Percentiles rank a stretch among this genome's conserved stretches.
These are phyloP conservation scores for Mystacornis crossleyi DNA, from an alignment of 2,113 vertebrate species.

Conservation along the genomic window DNA sequence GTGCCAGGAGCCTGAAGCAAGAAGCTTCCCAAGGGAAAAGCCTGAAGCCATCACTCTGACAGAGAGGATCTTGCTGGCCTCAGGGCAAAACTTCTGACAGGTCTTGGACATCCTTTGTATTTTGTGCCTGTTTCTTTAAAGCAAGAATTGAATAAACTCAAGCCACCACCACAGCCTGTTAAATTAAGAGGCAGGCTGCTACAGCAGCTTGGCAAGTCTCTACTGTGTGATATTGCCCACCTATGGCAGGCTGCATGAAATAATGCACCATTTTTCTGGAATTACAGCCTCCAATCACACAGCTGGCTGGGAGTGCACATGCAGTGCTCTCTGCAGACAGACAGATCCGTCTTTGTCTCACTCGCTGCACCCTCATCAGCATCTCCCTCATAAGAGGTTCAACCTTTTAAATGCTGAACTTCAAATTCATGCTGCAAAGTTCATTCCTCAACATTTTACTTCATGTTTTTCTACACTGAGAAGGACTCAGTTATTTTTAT, in stretches of 20 bases:
- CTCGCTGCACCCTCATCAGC: not conserved
- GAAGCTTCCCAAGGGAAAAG: not conserved
- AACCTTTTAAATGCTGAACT: not conserved
- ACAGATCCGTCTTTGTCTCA: not conserved
- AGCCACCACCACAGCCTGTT: not conserved
- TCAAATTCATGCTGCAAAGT: not conserved
- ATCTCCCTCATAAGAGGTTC: not conserved
- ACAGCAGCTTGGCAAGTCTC: not conserved
- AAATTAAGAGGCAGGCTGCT: not conserved
- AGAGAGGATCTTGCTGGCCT: not conserved
- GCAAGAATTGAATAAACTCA: not conserved
- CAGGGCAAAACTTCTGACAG: not conserved
- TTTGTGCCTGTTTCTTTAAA: not conserved
- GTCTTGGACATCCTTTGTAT: not conserved
- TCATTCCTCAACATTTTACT: not conserved
- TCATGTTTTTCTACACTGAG: not conserved
- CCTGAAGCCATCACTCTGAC: not conserved
- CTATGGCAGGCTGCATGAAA: not conserved
- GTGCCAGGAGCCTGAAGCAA: not conserved
- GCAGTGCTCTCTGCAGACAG: not conserved
- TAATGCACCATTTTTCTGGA: fast-evolving
- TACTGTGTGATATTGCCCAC: not conserved
- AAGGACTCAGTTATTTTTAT: not conserved
- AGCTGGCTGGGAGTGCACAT: fast-evolving
- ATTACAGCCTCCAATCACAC: not conserved